Base-by-base conservation (phyloP, 2,888 invertebrate species). In the Drosophila fungiperda region DNA sequence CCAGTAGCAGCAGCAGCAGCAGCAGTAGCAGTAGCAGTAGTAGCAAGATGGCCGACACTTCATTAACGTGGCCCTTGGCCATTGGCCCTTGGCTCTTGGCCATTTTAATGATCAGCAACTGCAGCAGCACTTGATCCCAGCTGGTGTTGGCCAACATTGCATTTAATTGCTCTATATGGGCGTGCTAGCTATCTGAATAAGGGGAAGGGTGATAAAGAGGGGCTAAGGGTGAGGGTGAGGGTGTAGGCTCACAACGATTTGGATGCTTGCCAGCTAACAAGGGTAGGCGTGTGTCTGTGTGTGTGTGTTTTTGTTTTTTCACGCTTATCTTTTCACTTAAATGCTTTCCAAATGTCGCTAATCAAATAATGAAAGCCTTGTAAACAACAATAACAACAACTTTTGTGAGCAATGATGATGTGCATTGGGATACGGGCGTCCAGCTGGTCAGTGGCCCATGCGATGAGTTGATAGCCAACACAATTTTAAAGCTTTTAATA, bases 311-410 rank as follows among this genome's bases (percentile, higher is more conserved):
- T 26, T 66, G 61, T 69, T 42, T 40, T 55, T 60, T 48, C 66
- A 68, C 73, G 74, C 78, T 88, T 86, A 86, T 86, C 86, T 86
- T 86, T 86, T 78, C 86, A 64, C 70, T 70, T 75, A 88, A 86
- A 86, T 88, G 88, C 83, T 71, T 83, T 79, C 81, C 81, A 85
- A 86, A 77, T 83, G 82, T 68, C 78, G 82, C 88, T 86, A 86
- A 86, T 86, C 86, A 88, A 86, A 86, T 86, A 83, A 85, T 79
- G 73, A 78, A 77, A 87, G 38, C 55, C 54, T 23, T 45, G 23
- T 23, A 23, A 62, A 54, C 48, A 48, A 53, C 38, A 52, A 50
- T 36, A 53, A n/a, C n/a, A 9, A 29, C 29, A 33, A 53, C 59
- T 15, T 23, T 23, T 71, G 32, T 77, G 73, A 66, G 65, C 78